Conservation (phyloP, 1,140 invertebrate genomes). For the Galendromus occidentalis region DNA sequence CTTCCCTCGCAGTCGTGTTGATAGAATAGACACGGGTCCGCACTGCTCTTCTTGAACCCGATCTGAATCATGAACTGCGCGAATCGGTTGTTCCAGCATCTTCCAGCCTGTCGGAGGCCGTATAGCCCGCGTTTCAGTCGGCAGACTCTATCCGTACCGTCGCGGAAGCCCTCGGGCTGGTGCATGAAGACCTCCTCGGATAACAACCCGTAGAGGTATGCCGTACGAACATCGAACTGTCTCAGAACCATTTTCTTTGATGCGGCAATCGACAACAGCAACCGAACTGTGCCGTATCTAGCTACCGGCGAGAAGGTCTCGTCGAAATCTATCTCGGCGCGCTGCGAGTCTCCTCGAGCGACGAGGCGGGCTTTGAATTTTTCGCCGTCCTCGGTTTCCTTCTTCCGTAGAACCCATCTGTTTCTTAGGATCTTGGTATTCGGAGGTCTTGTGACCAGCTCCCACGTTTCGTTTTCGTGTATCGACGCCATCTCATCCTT, state of each 20-base stretch:
- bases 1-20: background rate
- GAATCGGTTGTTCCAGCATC: slow-evolving; percentile 13
- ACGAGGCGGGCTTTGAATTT: background rate
- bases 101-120: slow-evolving; percentile 12
- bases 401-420: background rate
- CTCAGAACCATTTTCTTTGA: slow-evolving; percentile 13
- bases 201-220: slow-evolving; percentile 11
- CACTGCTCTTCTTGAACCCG: slow-evolving; percentile 6
- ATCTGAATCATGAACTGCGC: background rate
- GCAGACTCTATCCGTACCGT: background rate
- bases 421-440: background rate
- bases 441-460: background rate
- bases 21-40: slow-evolving; percentile 12
- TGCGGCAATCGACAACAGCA: slow-evolving; percentile 15
- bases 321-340: background rate
- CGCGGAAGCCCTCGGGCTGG: background rate
- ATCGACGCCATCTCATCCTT: background rate
- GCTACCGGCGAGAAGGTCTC: slow-evolving; percentile 20
- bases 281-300: slow-evolving; percentile 19
- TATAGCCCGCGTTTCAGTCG: slow-evolving; percentile 8
- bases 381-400: background rate
- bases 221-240: slow-evolving; percentile 9
- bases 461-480: background rate
- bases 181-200: slow-evolving; percentile 9
- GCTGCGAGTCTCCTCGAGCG: background rate